Conservation (phyloP, 1,140 invertebrate genomes). For the Lasaia peninsularis region DNA sequence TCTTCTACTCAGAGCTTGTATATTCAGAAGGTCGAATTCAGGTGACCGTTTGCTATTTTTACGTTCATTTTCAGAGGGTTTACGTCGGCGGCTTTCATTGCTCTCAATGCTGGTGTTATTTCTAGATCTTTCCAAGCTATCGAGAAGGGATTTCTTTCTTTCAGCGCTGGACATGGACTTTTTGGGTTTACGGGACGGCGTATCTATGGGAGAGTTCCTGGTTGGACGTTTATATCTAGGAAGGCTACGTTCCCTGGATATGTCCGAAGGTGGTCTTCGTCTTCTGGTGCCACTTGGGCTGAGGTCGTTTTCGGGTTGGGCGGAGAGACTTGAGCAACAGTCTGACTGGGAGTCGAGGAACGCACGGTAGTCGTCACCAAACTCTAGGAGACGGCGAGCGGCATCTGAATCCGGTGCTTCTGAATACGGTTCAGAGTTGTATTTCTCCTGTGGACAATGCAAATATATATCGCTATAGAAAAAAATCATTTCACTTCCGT, state of each 20-base stretch:
- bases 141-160: conserved; percentile 69
- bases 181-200: conserved; percentile 67
- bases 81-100: conserved; percentile 61
- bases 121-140: conserved; percentile 69
- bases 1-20: conserved; percentile 58
- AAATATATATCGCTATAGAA: not conserved
- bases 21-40: conserved; percentile 64
- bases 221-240: conserved; percentile 59
- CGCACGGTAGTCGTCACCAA: conserved; percentile 93
- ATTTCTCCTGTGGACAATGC: conserved; percentile 86
- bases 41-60: conserved; percentile 64
- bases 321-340: conserved; percentile 86
- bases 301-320: conserved; percentile 79
- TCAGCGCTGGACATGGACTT: conserved; percentile 73
- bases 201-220: conserved; percentile 69
- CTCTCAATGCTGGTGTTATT: conserved; percentile 71
- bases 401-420: conserved; percentile 93
- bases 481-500: not conserved
- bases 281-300: conserved; percentile 69
- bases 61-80: conserved; percentile 54
- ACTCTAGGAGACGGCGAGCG: conserved; percentile 87
- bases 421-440: conserved; percentile 93
- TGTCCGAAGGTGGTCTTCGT: conserved; percentile 51
- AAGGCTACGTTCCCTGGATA: conserved; percentile 47
- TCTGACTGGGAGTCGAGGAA: conserved; percentile 92